Base-by-base conservation (phyloP, 2,113 vertebrate genomes). In the Octodon degus region DNA sequence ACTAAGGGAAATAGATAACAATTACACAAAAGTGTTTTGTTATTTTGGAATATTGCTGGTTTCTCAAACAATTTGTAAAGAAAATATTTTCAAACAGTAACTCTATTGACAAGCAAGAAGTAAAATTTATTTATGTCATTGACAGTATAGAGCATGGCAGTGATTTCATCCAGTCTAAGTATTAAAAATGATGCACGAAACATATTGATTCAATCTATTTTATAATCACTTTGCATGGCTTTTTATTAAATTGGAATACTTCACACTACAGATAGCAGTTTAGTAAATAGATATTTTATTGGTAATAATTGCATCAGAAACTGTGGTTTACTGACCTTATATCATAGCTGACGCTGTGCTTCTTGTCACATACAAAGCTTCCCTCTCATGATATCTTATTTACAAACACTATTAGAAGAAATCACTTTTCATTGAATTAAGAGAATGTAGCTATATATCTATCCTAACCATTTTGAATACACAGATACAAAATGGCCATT, bases 1-100 rank as follows among this genome's bases (percentile, higher is more conserved):
- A 99, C 99, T 98, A 99, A 98, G 98, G 99, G 98, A 98, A 98
- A 98, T 98, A 97, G 98, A 98, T 99, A 92, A 98, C 97, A 99
- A 98, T 98, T 98, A 97, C 97, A 97, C 97, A 99, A 98, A 98
- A 99, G 98, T 98, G 94, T 98, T 98, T 97, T 98, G 98, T 98
- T 53, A 86, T 96, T 97, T 95, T 97, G 97, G 98, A 98, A 98
- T 98, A 98, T 53, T 14, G 1, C 24, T 58, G 24, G 17, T 55
- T 90, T 83, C 97, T 98, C 98, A 94, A 99, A 98, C 98, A 98
- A 99, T 99, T 98, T 97, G 96, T 97, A 98, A 98, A 98, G 98
- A 98, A 99, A 98, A 96, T 98, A 98, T 98, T 98, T 98, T 98
- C 96, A 97, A 98, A 98, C 98, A 98, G 97, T 98, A 94, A 97